These are phyloP conservation scores for Drosophila macrospina DNA, from an alignment of 2,888 invertebrate species.

Conservation along the genomic window DNA sequence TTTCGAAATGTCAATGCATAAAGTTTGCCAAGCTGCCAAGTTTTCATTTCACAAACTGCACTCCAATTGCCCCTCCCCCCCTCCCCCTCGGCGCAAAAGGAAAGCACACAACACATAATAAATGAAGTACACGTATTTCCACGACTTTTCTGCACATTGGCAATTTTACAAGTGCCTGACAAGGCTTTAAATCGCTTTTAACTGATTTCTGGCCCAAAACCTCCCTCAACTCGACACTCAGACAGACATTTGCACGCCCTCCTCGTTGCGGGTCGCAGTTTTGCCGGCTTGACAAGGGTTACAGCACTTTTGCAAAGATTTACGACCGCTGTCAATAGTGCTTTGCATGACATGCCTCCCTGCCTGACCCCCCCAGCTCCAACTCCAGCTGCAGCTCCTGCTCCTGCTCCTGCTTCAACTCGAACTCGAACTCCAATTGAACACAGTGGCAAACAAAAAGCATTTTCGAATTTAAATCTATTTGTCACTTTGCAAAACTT, in stretches of 20 bases:
- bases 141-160: constrained; percentile 11
- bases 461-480: constrained; percentile 80
- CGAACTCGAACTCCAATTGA: too few relatives aligned
- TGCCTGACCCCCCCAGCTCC: background rate
- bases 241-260: constrained; percentile 54
- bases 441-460: constrained; percentile 58
- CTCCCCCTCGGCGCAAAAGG: too few relatives aligned
- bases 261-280: constrained; percentile 27
- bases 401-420: background rate
- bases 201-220: constrained; percentile 61
- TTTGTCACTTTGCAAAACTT: constrained; percentile 78
- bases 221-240: background rate
- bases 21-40: too few relatives aligned
- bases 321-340: constrained; percentile 80
- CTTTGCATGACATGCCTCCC: constrained; percentile 64
- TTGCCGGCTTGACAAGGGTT: constrained; percentile 70
- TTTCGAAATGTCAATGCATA: too few relatives aligned
- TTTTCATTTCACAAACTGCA: background rate
- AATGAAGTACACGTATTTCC: constrained; percentile 28
- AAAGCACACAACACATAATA: background rate
- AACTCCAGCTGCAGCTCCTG: constrained; percentile 21
- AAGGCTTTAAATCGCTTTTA: constrained; percentile 62
- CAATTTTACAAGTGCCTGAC: constrained; percentile 53
- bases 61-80: too few relatives aligned
- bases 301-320: constrained; percentile 73